phyloP scores from a whole-genome alignment of 2,797 vertebrate genomes.

The Muscicapa comitata region DNA sequence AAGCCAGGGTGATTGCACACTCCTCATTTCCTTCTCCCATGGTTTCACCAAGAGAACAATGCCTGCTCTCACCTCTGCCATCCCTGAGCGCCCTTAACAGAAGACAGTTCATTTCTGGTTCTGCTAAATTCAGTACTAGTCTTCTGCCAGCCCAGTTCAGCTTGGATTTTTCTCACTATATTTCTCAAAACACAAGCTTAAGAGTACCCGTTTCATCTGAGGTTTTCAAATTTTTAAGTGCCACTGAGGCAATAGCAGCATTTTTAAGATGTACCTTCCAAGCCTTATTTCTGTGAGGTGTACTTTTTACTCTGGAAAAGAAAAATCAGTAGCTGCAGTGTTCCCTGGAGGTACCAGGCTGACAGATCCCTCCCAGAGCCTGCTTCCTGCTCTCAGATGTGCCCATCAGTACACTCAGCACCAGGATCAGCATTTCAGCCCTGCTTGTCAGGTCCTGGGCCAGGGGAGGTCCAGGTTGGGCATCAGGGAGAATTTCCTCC shows the following conservation, averaged over 20 bases:
- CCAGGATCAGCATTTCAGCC: not conserved
- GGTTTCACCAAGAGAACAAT: slow-evolving; percentile 17
- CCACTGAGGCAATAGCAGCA: not conserved
- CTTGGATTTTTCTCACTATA: not conserved
- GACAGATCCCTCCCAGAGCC: not conserved
- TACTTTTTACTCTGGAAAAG: not conserved
- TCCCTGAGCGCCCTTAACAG: not conserved
- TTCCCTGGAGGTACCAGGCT: not conserved
- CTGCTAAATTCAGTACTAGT: slow-evolving; percentile 51
- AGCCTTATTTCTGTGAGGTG: not conserved
- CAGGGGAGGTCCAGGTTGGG: not conserved
- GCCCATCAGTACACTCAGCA: not conserved
- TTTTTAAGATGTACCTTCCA: not conserved
- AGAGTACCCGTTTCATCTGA: not conserved
- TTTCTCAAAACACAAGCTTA: slow-evolving; percentile 11
- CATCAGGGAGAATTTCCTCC: not conserved
- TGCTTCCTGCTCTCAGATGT: not conserved
- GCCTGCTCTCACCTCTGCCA: not conserved
- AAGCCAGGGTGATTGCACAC: slow-evolving; percentile 16
- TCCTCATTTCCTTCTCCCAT: not conserved
- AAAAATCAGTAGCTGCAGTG: not conserved
- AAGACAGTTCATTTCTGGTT: slow-evolving; percentile 49
- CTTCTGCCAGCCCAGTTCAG: slow-evolving; percentile 6
- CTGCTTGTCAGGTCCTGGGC: not conserved
- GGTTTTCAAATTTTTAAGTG: not conserved